These are phyloP conservation scores for Stigmatopora argus DNA, from an alignment of 2,113 vertebrate species.

Conservation along the genomic window DNA sequence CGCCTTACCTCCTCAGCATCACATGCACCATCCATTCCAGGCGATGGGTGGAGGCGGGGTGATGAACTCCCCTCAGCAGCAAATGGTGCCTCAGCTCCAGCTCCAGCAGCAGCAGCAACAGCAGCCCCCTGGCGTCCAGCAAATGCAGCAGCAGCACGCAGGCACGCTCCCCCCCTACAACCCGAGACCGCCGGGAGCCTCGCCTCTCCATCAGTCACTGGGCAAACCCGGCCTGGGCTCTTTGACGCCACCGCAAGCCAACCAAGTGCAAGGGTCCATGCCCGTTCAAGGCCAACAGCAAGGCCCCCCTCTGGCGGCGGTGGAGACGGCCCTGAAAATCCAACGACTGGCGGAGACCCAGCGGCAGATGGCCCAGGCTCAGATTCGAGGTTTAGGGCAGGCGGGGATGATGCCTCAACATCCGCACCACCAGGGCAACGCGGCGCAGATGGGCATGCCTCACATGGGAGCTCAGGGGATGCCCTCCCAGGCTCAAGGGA, in stretches of 20 bases:
- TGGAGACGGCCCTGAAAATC: slow-evolving; percentile 95
- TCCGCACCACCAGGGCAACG: slow-evolving; percentile 75
- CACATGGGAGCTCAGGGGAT: slow-evolving; percentile 75
- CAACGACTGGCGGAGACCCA: slow-evolving; percentile 91
- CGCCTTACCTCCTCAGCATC: slow-evolving; percentile 55
- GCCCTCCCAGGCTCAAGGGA: slow-evolving; percentile 63
- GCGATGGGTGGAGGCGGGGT: slow-evolving; percentile 58
- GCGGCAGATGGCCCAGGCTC: slow-evolving; percentile 87
- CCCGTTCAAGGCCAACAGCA: slow-evolving; percentile 56
- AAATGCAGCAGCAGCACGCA: slow-evolving; percentile 57
- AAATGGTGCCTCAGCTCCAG: slow-evolving; percentile 75
- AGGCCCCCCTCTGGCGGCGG: slow-evolving; percentile 86
- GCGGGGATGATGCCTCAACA: slow-evolving; percentile 77
- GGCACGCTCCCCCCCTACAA: slow-evolving; percentile 73
- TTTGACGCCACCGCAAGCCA: slow-evolving; percentile 73
- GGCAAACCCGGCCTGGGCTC: slow-evolving; percentile 88
- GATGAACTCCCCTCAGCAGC: slow-evolving; percentile 68
- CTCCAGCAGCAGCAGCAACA: slow-evolving; percentile 73
- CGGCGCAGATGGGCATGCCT: slow-evolving; percentile 82
- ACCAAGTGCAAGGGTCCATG: slow-evolving; percentile 58
- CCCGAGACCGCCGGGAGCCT: slow-evolving; percentile 80
- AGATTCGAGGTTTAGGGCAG: slow-evolving; percentile 72
- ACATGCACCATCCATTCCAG: slow-evolving; percentile 65
- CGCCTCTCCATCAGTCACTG: slow-evolving; percentile 78
- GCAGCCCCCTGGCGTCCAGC: slow-evolving; percentile 73